These are phyloP conservation scores for Ctenoplectra terminalis DNA, from an alignment of 1,140 invertebrate species.

Conservation along the genomic window DNA sequence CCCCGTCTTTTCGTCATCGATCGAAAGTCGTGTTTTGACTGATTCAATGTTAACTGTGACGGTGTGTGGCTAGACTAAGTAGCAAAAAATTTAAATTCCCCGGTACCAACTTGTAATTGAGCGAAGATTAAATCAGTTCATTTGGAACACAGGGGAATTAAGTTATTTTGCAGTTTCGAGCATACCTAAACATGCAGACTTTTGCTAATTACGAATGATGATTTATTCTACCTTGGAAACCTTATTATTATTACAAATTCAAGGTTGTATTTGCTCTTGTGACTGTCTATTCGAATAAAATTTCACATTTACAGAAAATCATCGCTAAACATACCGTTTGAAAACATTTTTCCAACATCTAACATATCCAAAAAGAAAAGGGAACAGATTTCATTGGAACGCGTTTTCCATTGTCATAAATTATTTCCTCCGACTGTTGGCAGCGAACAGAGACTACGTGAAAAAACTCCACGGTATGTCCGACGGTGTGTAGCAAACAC, in stretches of 20 bases:
- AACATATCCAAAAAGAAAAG: too few species aligned
- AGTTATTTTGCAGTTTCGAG: too few species aligned
- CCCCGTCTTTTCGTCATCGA: not conserved
- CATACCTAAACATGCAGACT: too few species aligned
- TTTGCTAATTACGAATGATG: too few species aligned
- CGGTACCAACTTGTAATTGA: not conserved
- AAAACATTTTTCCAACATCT: not conserved
- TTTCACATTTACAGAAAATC: not conserved
- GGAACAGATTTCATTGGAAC: not conserved
- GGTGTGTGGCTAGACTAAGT: too few species aligned
- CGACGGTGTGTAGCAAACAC: constrained; percentile 74
- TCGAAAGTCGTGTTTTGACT: not conserved
- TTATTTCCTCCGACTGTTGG: constrained; percentile 14
- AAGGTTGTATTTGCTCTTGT: too few species aligned
- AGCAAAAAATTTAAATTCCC: not conserved
- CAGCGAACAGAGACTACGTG: constrained; percentile 14
- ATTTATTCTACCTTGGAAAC: too few species aligned
- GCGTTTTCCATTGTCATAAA: not conserved
- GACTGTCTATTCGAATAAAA: too few species aligned
- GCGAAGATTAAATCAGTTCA: not conserved
- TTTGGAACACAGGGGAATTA: too few species aligned
- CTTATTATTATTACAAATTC: too few species aligned
- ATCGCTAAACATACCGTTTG: not conserved
- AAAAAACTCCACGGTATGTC: constrained; percentile 54
- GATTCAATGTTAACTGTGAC: not conserved